phyloP scores from a whole-genome alignment of 37 sponge, comb jelly and placozoan species.

The Axinella damicornis region DNA sequence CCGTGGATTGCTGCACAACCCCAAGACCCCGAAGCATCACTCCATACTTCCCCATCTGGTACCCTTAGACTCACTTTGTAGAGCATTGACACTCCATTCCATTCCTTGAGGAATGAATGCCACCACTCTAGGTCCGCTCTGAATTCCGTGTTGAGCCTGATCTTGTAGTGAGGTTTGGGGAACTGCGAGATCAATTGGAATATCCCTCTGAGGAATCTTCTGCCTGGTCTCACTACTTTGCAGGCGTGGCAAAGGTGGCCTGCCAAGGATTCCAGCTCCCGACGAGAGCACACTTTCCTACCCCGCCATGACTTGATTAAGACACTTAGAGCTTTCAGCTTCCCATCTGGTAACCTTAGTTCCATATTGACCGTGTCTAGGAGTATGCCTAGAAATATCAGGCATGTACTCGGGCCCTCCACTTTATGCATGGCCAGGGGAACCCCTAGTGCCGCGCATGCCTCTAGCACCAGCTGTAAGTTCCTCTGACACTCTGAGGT shows the following conservation, averaged over 20 bases:
- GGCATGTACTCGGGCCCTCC: slow-evolving; percentile 1
- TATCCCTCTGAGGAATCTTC: slow-evolving; percentile 18
- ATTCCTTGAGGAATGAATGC: not conserved
- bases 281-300: not conserved
- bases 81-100: slow-evolving; percentile 29
- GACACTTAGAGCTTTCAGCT: not conserved
- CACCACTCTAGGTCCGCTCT: slow-evolving; percentile 30
- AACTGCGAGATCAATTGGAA: not conserved
- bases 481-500: not conserved
- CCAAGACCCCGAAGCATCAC: slow-evolving; percentile 20
- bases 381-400: slow-evolving; percentile 7
- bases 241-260: slow-evolving; percentile 29
- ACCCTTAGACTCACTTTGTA: not conserved
- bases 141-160: slow-evolving; percentile 2
- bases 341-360: not conserved
- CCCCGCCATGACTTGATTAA: not conserved
- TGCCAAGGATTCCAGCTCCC: slow-evolving; percentile 14
- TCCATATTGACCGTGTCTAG: not conserved
- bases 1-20: not conserved
- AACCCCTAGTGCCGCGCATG: not conserved
- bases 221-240: slow-evolving; percentile 17
- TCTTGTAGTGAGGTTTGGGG: not conserved
- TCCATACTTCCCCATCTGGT: not conserved
- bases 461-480: not conserved
- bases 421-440: slow-evolving; percentile 10